These are phyloP conservation scores for Grammomys surdaster DNA, from an alignment of 2,113 vertebrate species.

Conservation along the genomic window DNA sequence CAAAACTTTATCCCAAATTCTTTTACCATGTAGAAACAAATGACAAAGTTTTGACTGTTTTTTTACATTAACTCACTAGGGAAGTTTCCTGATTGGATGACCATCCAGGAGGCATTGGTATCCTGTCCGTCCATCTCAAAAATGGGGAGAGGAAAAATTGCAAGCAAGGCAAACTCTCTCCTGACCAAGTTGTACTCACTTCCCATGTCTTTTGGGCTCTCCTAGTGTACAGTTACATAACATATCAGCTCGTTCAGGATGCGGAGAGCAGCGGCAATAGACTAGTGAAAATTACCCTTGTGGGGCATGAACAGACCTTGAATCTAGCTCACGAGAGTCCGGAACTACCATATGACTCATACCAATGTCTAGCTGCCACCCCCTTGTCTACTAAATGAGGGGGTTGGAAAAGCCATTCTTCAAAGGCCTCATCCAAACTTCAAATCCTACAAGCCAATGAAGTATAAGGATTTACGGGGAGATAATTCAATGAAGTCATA, in stretches of 20 bases:
- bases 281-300: not conserved
- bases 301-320: not conserved
- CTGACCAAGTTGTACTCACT: not conserved
- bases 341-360: not conserved
- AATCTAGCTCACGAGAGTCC: not conserved
- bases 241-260: too few relatives aligned
- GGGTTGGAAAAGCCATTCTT: not conserved
- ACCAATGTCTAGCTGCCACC: not conserved
- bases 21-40: not conserved
- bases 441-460: constrained; percentile 7
- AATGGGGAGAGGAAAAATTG: not conserved
- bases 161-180: not conserved
- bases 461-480: constrained; percentile 54
- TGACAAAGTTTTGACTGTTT: not conserved
- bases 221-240: not conserved
- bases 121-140: not conserved
- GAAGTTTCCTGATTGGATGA: not conserved
- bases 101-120: not conserved
- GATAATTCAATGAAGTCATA: constrained; percentile 65
- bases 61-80: not conserved
- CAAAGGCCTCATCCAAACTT: not conserved
- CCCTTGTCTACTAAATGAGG: not conserved
- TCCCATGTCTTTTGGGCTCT: not conserved
- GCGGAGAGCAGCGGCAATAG: not conserved
- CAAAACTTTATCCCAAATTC: not conserved